A percentile compares a stretch with the other conserved stretches of the same genome.
These are phyloP conservation scores for Micrasema longulum DNA, from an alignment of 1,140 invertebrate species.

Conservation along the genomic window DNA sequence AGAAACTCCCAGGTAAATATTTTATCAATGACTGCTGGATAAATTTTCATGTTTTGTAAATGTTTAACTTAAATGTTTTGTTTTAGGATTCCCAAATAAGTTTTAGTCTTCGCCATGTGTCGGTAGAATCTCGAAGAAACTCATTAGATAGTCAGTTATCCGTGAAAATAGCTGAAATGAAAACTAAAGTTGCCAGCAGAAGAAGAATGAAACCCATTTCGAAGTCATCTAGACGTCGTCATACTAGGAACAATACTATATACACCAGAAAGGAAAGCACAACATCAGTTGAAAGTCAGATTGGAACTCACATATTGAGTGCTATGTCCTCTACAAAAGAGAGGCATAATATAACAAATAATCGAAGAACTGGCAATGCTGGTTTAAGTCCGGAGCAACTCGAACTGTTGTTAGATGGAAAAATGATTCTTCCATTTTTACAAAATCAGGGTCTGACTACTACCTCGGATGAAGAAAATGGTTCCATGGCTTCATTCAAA, in stretches of 20 bases:
- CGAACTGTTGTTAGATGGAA: constrained; percentile 67
- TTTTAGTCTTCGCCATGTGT: constrained; percentile 80
- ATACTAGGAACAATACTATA: constrained; percentile 58
- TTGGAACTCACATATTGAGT: constrained; percentile 63
- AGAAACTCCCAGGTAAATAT: constrained; percentile 61
- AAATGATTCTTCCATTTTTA: constrained; percentile 67
- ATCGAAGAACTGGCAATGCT: constrained; percentile 69
- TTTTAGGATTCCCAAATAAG: constrained; percentile 83
- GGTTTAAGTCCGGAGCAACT: constrained; percentile 68
- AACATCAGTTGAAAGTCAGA: constrained; percentile 82
- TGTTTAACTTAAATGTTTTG: constrained; percentile 20
- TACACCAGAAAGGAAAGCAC: constrained; percentile 74
- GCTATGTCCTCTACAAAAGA: constrained; percentile 51
- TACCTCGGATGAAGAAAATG: constrained; percentile 66
- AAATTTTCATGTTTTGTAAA: not conserved
- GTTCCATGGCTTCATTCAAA: constrained; percentile 67
- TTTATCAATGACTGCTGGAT: not conserved
- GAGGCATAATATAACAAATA: constrained; percentile 57
- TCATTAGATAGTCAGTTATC: constrained; percentile 88
- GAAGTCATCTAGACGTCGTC: constrained; percentile 62
- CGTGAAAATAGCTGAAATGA: constrained; percentile 83
- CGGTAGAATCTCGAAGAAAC: constrained; percentile 84
- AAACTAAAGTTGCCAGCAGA: constrained; percentile 75
- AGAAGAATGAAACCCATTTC: constrained; percentile 64
- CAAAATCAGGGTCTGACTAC: constrained; percentile 66